Percentiles rank a stretch among this genome's conserved stretches.
These are phyloP conservation scores for Drepana falcataria DNA, from an alignment of 2,888 invertebrate genomes.

Conservation along the genomic window DNA sequence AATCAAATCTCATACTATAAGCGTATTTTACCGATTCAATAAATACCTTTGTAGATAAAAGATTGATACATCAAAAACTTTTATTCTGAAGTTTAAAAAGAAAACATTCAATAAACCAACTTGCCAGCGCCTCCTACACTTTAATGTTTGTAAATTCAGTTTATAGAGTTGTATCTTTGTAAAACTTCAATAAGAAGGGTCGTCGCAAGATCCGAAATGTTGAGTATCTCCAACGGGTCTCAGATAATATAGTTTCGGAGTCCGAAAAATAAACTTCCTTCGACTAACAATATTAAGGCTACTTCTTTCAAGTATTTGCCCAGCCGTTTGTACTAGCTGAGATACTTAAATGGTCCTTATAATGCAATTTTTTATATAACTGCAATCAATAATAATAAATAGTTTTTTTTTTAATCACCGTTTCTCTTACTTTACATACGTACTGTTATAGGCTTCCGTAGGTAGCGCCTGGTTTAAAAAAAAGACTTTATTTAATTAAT, in stretches of 20 bases:
- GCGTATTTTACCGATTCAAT: too few species aligned
- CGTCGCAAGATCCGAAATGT: neutral
- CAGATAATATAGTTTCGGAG: neutral
- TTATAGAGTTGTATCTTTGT: neutral
- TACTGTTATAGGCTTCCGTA: too few species aligned
- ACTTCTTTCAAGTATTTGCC: too few species aligned
- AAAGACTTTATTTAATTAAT: too few species aligned
- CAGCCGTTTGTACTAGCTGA: too few species aligned
- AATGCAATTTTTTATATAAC: too few species aligned
- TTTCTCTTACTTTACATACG: too few species aligned
- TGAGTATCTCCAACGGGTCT: neutral
- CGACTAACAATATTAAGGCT: neutral
- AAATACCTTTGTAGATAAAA: neutral
- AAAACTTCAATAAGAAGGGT: neutral
- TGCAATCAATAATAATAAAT: too few species aligned
- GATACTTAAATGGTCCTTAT: too few species aligned
- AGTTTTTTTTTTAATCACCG: too few species aligned
- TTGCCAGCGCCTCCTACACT: neutral
- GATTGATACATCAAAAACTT: neutral
- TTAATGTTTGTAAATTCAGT: neutral
- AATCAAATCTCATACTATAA: too few species aligned
- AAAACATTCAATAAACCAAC: neutral
- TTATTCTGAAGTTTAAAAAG: neutral
- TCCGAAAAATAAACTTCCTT: neutral
- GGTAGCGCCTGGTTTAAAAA: too few species aligned